Base-by-base conservation (phyloP, 2,888 invertebrate genomes). In the Desoria tigrina region DNA sequence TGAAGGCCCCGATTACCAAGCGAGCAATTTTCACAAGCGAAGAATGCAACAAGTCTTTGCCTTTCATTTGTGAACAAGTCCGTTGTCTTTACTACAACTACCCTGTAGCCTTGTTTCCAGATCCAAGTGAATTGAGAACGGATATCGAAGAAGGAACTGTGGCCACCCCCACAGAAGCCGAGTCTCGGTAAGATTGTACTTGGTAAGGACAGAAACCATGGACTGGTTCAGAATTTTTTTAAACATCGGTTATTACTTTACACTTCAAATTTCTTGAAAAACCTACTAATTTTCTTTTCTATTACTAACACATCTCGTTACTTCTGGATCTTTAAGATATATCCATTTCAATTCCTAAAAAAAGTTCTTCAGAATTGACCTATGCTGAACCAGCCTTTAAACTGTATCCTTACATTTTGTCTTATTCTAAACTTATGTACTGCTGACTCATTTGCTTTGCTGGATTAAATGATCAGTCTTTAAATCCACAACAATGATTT, bases 61-160 rank as follows among this genome's bases (percentile, higher is more conserved):
- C 73, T 26, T 74, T 74, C 66, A 73, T 74, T 61, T 74, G 74
- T 59, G 74, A 74, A 63, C 74, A 74, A 58, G 65, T 74, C 21
- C 65, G 74, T 14, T 74, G 74, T 49, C 59, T 74, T 24, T 74
- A 73, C 56, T 74, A 73, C 63, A 72, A 74, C 62, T 74, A 73
- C 54, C 71, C 74, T 23, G 71, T 71, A 37, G 65, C 63, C 11
- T 66, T 69, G 39, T 73, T 73, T 63, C 73, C 71, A 11, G 71
- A 70, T 45, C 73, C 73, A 2, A 68, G 65, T 32, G 71, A 69
- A 42, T 64, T 73, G 7, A 42, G 73, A 28, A 66, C 73, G 9
- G 73, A 73, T 60, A 54, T 69, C 50, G 45, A 45, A 21, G 69
- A 69, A 24, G 68, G 39, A 39, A 62, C 53, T 58, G 54, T 24